phyloP scores from a whole-genome alignment of 2,888 invertebrate species.

The Macrosiphum euphorbiae region DNA sequence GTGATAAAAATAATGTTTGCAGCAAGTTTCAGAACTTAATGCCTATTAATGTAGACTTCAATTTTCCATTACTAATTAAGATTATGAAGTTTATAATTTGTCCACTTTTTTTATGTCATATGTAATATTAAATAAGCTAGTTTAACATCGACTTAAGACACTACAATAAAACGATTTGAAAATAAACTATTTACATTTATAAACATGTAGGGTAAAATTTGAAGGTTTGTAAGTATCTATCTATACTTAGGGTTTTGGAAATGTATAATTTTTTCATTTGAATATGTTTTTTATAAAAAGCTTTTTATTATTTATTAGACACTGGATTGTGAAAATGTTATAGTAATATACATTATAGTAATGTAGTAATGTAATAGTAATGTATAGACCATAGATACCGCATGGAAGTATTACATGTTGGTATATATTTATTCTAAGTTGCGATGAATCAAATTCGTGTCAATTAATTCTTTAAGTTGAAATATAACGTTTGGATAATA shows the following conservation, averaged over 20 bases:
- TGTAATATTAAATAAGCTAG: neutral
- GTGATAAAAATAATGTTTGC: neutral
- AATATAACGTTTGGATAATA: neutral
- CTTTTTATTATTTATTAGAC: neutral
- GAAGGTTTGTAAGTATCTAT: neutral
- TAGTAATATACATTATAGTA: neutral
- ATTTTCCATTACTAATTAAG: neutral
- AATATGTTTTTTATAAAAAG: neutral
- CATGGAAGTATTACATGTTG: neutral
- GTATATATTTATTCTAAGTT: neutral
- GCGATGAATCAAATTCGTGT: constrained; percentile 21
- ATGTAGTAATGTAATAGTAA: neutral
- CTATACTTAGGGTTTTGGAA: neutral
- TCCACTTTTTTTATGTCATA: neutral
- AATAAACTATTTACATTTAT: neutral
- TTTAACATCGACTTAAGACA: neutral
- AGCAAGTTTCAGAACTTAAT: neutral
- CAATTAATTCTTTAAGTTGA: constrained; percentile 27
- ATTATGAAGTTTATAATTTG: neutral
- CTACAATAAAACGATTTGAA: neutral
- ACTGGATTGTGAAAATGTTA: neutral
- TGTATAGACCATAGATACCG: neutral
- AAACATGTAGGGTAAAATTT: neutral
- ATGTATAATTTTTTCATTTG: neutral
- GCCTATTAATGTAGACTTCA: neutral